Percentiles rank a stretch among this genome's conserved stretches.
These are phyloP conservation scores for Tiliacea citrago DNA, from an alignment of 2,888 invertebrate genomes.

Conservation along the genomic window DNA sequence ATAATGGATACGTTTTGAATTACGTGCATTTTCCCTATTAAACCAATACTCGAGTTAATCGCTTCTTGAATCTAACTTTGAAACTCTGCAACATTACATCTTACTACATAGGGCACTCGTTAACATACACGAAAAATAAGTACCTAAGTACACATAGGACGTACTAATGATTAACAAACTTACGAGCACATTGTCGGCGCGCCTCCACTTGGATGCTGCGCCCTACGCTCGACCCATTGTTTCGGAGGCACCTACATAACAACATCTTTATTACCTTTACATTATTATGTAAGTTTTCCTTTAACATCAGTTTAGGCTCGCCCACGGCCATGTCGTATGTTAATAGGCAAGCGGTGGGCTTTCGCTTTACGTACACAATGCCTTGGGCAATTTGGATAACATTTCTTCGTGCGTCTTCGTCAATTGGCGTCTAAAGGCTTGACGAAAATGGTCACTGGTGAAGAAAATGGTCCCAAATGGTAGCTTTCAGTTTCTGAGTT, in stretches of 20 bases:
- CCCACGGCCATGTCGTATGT: constrained; percentile 57
- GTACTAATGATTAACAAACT: constrained; percentile 30
- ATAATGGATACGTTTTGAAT: no score
- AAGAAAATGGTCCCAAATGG: constrained; percentile 1
- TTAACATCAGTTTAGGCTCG: constrained; percentile 48
- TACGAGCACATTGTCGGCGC: constrained; percentile 58
- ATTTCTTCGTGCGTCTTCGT: constrained; percentile 24
- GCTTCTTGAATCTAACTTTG: background rate
- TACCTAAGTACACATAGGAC: background rate
- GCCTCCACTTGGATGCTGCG: constrained; percentile 72
- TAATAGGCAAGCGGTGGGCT: constrained; percentile 34
- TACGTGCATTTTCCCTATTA: no score
- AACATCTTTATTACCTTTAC: constrained; percentile 55
- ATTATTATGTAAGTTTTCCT: constrained; percentile 58
- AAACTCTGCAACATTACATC: background rate
- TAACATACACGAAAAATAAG: constrained; percentile 18
- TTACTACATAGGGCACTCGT: background rate
- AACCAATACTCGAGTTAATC: background rate
- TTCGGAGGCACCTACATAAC: constrained; percentile 56
- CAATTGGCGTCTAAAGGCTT: constrained; percentile 1
- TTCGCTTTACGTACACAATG: constrained; percentile 46
- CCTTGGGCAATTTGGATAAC: constrained; percentile 14
- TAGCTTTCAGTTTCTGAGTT: background rate
- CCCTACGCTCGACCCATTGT: constrained; percentile 75
- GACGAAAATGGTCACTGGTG: background rate